Percentiles rank a stretch among this genome's conserved stretches.
Evolutionary conservation across 2,888 invertebrate species (phyloP).

Genomic region (Amblyjoppa proteus): DNA sequence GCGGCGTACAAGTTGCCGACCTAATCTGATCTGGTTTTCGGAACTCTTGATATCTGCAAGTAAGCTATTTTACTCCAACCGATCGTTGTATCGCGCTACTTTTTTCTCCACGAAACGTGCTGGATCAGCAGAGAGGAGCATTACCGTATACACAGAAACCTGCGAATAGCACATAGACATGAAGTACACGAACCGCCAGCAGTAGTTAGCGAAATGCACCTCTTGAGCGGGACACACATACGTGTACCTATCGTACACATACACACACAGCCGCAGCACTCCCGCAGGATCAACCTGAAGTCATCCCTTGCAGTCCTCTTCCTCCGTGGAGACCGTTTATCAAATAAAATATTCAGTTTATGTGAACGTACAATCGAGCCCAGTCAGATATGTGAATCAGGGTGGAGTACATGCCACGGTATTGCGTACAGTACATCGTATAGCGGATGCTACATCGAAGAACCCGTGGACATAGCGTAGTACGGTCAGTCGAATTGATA

Average conservation of each 20-base stretch:
- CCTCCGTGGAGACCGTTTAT: constrained; percentile 74
- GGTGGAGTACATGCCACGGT: constrained; percentile 52
- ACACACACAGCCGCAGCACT: constrained; percentile 7
- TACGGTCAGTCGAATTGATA: constrained; percentile 37
- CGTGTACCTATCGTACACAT: background rate
- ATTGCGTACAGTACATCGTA: background rate
- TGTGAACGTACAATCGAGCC: constrained; percentile 71
- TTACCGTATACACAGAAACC: background rate
- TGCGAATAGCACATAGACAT: background rate
- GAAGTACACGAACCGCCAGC: background rate
- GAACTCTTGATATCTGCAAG: background rate
- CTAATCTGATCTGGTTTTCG: background rate
- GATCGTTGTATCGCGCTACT: background rate
- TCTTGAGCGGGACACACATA: background rate
- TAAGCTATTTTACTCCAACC: background rate
- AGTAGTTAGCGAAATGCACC: constrained; percentile 30
- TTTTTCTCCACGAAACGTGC: background rate
- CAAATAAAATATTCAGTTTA: constrained; percentile 75
- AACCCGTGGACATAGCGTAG: background rate
- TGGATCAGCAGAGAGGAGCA: constrained; percentile 12
- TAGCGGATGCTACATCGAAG: background rate
- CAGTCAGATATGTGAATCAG: constrained; percentile 68
- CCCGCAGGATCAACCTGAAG: constrained; percentile 38
- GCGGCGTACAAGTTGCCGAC: too few species aligned
- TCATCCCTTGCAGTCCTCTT: constrained; percentile 52